Base-by-base conservation (phyloP, 2,113 vertebrate species). In the Protomyctophum bolini region DNA sequence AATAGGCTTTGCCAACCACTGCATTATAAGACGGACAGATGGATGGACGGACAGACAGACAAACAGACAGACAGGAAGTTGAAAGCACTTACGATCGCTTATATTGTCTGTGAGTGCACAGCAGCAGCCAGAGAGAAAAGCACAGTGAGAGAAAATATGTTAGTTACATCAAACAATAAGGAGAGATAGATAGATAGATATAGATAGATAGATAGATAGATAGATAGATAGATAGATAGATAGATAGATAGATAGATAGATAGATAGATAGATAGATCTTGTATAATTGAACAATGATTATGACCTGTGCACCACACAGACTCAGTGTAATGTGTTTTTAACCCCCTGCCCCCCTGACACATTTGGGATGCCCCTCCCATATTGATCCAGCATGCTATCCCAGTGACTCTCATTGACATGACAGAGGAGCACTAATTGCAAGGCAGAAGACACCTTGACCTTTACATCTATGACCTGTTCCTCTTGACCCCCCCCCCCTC, bases 71-170 rank as follows among this genome's bases (percentile, higher is more conserved):
- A 47, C 6, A 4, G 11, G 10, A 85, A 81, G 46, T 74, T 73
- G 73, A 86, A 88, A 88, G 84, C 85, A 91, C 90, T 91, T 90
- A 91, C 90, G 72, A 73, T 91, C 79, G 77, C 76, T 83, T 85
- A 84, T 88, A 72, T 83, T 81, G 88, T 91, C 88, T 91, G 85
- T 82, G 76, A 50, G 54, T 86, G 86, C 87, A 69, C 62, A 72
- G 65, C 29, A 33, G 70, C 15, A 63, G 78, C 70, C 79, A 59
- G 58, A 48, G 33, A 41, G 33, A 41, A 41, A 73, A 77, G 48
- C 21, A 59, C 51, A 86, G 51, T 10, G 49, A 83, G 58, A 72
- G 74, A 63, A 76, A 72, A 77, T 1, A 52, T 72, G 64, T 86
- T 72, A 77, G 77, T 80, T 55, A 66, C 21, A 66, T 57, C 65